A percentile compares a stretch with the other conserved stretches of the same genome.
Conservation (phyloP, 2,888 invertebrate genomes). For the Hipparchia sbordonii region DNA sequence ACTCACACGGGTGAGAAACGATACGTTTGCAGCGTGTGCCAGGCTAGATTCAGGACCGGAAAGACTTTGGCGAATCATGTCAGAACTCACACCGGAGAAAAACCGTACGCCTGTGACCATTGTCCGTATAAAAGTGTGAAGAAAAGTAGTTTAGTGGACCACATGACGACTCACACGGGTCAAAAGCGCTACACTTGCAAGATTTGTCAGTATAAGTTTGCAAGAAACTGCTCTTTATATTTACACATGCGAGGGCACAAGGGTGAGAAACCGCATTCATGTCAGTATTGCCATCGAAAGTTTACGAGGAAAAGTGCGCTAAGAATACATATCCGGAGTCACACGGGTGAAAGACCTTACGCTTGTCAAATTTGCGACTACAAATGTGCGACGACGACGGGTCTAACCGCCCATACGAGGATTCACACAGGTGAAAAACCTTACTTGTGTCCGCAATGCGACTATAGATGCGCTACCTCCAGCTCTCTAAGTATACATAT, state of each 20-base stretch:
- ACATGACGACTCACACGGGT: conserved; percentile 15
- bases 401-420: neutral
- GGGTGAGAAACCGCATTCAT: no score
- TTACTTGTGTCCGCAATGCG: neutral
- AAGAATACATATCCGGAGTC: neutral
- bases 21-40: neutral
- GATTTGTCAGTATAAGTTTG: neutral
- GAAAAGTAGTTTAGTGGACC: neutral
- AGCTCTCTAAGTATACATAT: neutral
- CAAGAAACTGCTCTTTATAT: no score
- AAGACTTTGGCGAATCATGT: neutral
- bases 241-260: no score
- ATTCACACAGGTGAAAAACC: conserved; percentile 7
- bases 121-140: neutral
- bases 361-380: neutral
- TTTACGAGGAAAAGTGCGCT: neutral
- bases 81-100: conserved; percentile 6
- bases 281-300: neutral
- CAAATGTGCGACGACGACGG: neutral
- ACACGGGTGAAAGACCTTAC: neutral
- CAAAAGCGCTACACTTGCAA: conserved; percentile 6
- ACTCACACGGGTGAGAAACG: conserved; percentile 5
- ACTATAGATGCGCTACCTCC: neutral
- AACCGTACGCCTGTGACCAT: neutral
- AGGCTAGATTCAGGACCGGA: neutral